A percentile compares a stretch with the other conserved stretches of the same genome.
These are phyloP conservation scores for Chironomus striatipennis DNA, from an alignment of 1,140 invertebrate genomes.

Conservation along the genomic window DNA sequence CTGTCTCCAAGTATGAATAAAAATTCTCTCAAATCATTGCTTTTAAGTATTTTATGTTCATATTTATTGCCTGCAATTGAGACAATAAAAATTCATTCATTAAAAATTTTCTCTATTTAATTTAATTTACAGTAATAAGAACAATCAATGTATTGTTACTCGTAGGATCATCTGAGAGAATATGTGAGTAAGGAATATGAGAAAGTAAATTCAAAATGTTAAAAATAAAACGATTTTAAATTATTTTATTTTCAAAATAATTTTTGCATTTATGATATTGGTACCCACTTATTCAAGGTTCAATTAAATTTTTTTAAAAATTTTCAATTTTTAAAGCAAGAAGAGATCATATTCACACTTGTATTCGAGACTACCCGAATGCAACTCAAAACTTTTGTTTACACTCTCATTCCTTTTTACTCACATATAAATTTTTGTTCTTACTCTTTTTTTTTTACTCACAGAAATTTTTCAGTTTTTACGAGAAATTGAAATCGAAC, in stretches of 20 bases:
- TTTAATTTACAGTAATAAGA: slow-evolving; percentile 3
- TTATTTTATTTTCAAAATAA: no score
- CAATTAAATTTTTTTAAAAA: no score
- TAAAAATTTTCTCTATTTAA: slow-evolving; percentile 11
- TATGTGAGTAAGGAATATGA: neutral
- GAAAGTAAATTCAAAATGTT: no score
- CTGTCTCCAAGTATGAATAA: neutral
- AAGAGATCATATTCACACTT: no score
- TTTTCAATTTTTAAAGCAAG: no score
- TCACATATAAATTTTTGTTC: neutral
- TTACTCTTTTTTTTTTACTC: neutral
- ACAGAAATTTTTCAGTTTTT: neutral
- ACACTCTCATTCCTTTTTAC: neutral
- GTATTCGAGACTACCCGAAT: neutral
- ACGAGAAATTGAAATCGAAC: neutral
- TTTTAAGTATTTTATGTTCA: neutral
- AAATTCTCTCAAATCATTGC: neutral
- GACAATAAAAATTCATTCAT: slow-evolving; percentile 2
- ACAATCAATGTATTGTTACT: neutral
- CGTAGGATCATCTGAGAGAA: no score
- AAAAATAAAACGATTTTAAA: no score
- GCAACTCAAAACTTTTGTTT: neutral
- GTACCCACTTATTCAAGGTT: no score
- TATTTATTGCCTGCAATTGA: neutral
- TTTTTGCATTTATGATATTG: no score